Conservation (phyloP, 2,888 invertebrate species). For the Synanthedon myopaeformis region DNA sequence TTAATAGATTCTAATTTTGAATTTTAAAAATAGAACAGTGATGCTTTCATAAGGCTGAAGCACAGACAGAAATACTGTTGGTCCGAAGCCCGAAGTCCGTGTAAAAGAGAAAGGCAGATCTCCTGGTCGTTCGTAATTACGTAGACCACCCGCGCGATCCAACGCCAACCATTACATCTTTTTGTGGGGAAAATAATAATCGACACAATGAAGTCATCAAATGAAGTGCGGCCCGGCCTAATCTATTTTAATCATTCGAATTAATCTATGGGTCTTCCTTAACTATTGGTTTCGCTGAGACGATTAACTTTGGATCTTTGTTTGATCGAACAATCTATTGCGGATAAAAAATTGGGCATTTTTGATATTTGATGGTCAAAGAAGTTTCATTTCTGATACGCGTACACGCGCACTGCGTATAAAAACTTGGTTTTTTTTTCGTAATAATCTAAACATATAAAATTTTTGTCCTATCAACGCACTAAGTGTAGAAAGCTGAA, state of each 20-base stretch:
- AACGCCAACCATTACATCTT: conserved; percentile 7
- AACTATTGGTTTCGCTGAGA: no score
- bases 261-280: conserved; percentile 8
- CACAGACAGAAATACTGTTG: background rate
- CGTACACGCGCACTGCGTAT: no score
- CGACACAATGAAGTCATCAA: conserved; percentile 59
- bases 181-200: conserved; percentile 32
- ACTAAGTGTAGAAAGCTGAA: no score
- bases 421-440: no score
- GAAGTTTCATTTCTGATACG: no score
- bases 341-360: no score
- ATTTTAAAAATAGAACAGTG: background rate
- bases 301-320: no score
- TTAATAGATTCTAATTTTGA: background rate
- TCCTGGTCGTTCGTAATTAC: conserved; percentile 39
- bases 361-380: no score
- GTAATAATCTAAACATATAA: no score
- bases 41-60: background rate
- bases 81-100: conserved; percentile 1
- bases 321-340: no score
- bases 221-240: conserved; percentile 7
- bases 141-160: conserved; percentile 54
- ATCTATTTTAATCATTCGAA: conserved; percentile 12
- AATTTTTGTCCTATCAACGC: no score
- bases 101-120: conserved; percentile 31